These are phyloP conservation scores for Asarcornis scutulata DNA, from an alignment of 2,113 vertebrate genomes.

Conservation along the genomic window DNA sequence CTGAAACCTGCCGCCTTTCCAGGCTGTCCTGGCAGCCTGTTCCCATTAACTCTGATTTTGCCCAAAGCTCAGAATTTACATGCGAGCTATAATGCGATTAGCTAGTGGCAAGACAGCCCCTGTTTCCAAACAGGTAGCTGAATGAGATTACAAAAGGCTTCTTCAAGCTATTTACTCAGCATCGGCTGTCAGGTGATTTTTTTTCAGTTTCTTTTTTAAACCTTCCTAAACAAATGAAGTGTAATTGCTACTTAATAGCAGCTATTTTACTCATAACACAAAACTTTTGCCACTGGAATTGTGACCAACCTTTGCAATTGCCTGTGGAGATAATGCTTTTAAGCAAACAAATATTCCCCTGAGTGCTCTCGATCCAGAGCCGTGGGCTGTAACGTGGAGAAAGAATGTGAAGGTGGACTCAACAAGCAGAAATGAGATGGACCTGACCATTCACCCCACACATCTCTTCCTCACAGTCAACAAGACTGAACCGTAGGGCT, in stretches of 20 bases:
- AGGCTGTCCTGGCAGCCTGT: not conserved
- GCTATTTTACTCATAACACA: not conserved
- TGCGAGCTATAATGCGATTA: not conserved
- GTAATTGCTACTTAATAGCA: not conserved
- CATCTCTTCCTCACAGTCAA: not conserved
- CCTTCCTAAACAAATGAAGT: not conserved
- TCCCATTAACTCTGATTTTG: not conserved
- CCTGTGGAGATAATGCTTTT: not conserved
- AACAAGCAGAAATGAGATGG: not conserved
- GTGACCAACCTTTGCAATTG: not conserved
- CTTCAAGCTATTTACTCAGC: not conserved
- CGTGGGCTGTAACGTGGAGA: not conserved
- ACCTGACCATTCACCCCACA: not conserved
- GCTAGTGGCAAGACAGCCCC: not conserved
- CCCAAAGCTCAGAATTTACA: slow-evolving; percentile 30
- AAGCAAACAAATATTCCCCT: not conserved
- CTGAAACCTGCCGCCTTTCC: not conserved
- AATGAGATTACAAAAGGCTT: not conserved
- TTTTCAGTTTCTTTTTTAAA: not conserved
- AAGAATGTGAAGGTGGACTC: not conserved
- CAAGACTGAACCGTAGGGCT: not conserved
- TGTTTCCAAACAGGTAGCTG: not conserved
- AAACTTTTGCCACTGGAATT: not conserved
- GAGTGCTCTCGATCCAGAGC: not conserved
- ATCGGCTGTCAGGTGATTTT: not conserved